Base-by-base conservation (phyloP, 2,113 vertebrate genomes). In the Prionailurus bengalensis region DNA sequence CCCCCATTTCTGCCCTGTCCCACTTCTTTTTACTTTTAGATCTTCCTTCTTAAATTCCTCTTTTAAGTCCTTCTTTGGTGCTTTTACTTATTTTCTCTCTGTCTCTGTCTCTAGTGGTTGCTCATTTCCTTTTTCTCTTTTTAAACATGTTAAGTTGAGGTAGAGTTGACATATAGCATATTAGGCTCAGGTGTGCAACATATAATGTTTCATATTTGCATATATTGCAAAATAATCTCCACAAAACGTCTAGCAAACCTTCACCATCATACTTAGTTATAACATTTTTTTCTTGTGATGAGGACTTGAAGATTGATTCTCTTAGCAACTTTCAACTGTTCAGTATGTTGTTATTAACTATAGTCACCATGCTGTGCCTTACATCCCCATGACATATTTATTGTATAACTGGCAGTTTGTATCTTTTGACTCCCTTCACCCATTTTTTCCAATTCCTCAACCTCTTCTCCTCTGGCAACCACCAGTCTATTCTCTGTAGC, bases 81-180 rank as follows among this genome's bases (percentile, higher is more conserved):
- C 39, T 85, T 92, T 48, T 84, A 58, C 27, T 89, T 25, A 65
- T 65, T 92, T 58, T 66, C 33, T 94, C n/a, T 92, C n/a, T 23
- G 11, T 12, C 83, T 96, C 31, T 89, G 51, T 73, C 91, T 94
- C 61, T 29, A 27, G 39, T 70, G 7, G 23, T n/a, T 66, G 17
- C 29, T 71, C 33, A 53, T 78, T 92, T 87, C 17, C 10, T 53
- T 82, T 68, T 53, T 80, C 73, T 76, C 25, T 76, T 48, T 48
- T 29, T 76, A 76, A 76, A 76, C 45, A 76, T 36, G 14, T 78
- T n/a, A 12, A 55, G 15, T 53, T 65, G 42, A 76, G 25, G 33
- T 65, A 23, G 51, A 73, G 33, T 63, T 82, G 66, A 73, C 19
- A 25, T 81, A 10, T 42, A 51, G 42, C 55, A 36, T 74, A 27